A percentile compares a stretch with the other conserved stretches of the same genome.
phyloP scores from a whole-genome alignment of 2,797 vertebrate species.

The Rhadinocentrus ornatus region DNA sequence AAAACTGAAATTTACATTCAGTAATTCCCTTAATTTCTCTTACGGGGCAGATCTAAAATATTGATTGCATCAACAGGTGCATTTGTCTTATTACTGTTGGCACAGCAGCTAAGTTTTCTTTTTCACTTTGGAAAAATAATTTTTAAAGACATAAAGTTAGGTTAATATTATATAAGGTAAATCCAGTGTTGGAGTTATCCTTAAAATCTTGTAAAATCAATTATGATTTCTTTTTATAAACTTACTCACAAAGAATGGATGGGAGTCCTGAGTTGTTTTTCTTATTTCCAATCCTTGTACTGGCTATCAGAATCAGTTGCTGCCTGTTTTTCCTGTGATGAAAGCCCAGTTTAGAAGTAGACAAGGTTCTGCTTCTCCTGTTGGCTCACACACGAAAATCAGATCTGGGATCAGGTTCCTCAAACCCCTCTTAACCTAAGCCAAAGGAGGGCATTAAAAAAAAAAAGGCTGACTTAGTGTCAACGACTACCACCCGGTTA shows the following conservation, averaged over 20 bases:
- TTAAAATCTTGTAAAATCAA: neutral
- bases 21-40: neutral
- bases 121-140: neutral
- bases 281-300: neutral
- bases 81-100: neutral
- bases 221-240: neutral
- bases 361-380: slow-evolving; percentile 52
- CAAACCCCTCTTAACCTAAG: slow-evolving; percentile 64
- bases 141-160: neutral
- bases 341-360: slow-evolving; percentile 58
- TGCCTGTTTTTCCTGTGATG: slow-evolving; percentile 39
- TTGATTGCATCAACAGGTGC: neutral
- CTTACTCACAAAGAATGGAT: neutral
- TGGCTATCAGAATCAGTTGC: slow-evolving; percentile 30
- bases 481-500: slow-evolving; percentile 48
- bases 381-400: slow-evolving; percentile 58
- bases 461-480: slow-evolving; percentile 61
- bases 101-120: neutral
- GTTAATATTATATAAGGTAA: neutral
- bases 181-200: neutral
- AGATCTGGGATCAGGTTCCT: slow-evolving; percentile 65
- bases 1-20: neutral
- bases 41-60: neutral
- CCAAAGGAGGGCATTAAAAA: slow-evolving; percentile 54
- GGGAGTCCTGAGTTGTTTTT: neutral